phyloP scores from a whole-genome alignment of 2,113 vertebrate species.

The Talpa occidentalis region DNA sequence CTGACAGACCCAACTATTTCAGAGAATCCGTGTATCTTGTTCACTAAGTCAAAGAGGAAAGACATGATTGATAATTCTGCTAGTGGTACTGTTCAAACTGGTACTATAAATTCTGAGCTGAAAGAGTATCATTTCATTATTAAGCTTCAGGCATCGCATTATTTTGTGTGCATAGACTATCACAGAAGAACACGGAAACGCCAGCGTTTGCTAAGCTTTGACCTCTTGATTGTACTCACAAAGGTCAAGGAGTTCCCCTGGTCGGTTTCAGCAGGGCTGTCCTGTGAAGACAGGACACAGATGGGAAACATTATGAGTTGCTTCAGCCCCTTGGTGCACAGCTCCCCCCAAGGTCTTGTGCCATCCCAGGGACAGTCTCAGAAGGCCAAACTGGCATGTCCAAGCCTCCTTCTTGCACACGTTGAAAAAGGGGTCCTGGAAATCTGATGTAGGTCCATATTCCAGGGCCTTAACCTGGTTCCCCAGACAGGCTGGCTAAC shows the following conservation, averaged over 20 bases:
- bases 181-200: neutral
- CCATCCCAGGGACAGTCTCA: neutral
- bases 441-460: neutral
- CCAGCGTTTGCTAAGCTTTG: neutral
- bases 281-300: neutral
- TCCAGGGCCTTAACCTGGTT: neutral
- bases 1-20: neutral
- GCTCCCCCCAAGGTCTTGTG: too few species aligned
- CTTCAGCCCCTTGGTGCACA: neutral
- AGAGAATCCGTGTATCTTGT: neutral
- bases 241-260: neutral
- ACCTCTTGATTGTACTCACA: neutral
- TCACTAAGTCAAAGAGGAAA: neutral
- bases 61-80: neutral
- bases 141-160: neutral
- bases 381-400: neutral
- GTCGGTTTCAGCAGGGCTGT: neutral
- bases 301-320: accelerated
- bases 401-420: neutral
- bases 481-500: neutral
- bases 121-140: neutral
- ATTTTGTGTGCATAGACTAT: neutral
- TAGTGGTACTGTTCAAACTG: neutral
- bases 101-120: too few species aligned
- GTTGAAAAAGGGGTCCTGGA: neutral